These are phyloP conservation scores for Ashinkailepas kermadecensis DNA, from an alignment of 2,888 invertebrate genomes.

Conservation along the genomic window DNA sequence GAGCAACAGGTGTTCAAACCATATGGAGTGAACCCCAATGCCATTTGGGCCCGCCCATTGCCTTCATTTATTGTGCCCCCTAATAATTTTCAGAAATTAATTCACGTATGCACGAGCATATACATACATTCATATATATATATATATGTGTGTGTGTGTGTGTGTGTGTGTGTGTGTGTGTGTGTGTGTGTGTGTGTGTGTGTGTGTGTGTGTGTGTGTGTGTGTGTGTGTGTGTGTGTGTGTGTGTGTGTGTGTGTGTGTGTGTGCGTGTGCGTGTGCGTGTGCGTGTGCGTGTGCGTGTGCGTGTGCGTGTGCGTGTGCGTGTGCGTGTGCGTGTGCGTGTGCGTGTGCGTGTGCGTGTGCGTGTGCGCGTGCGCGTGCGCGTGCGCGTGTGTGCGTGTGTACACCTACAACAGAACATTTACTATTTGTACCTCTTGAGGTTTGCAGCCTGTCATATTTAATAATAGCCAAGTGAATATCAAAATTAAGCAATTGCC, in stretches of 20 bases:
- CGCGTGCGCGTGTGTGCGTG: neutral
- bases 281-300: neutral
- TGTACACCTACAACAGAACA: too few relatives aligned
- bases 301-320: neutral
- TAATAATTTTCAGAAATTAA: too few relatives aligned
- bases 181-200: conserved; percentile 24
- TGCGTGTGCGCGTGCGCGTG: neutral
- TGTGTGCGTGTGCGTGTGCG: conserved; percentile 7
- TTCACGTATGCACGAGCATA: neutral
- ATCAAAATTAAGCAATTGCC: too few relatives aligned
- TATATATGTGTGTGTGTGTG: conserved; percentile 19
- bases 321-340: conserved; percentile 13
- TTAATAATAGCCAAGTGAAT: too few relatives aligned
- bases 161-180: conserved; percentile 26
- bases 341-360: conserved; percentile 8
- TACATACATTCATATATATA: neutral
- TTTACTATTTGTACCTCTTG: too few relatives aligned
- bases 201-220: conserved; percentile 24
- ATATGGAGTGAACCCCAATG: too few relatives aligned
- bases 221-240: conserved; percentile 18
- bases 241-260: conserved; percentile 17
- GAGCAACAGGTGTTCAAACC: too few relatives aligned
- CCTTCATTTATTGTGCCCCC: too few relatives aligned
- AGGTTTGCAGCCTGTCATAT: too few relatives aligned
- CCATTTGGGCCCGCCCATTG: too few relatives aligned